phyloP scores from a whole-genome alignment of 2,888 invertebrate genomes.

The Drosophila flavopinicola region DNA sequence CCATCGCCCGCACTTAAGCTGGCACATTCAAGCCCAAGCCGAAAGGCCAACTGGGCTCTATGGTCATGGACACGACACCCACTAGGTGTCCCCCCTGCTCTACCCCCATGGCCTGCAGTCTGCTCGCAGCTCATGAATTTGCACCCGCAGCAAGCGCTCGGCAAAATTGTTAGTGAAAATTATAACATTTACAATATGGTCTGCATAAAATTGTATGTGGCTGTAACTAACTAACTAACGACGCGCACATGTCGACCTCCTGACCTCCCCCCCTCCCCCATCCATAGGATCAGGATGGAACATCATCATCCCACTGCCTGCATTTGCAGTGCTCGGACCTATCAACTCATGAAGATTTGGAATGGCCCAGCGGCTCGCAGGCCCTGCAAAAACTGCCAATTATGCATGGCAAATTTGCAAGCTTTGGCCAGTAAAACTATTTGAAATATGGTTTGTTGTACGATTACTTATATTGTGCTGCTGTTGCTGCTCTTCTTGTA shows the following conservation, averaged over 20 bases:
- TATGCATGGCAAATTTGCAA: conserved; percentile 64
- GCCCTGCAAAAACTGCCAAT: conserved; percentile 61
- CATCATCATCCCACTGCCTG: background rate
- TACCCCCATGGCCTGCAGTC: background rate
- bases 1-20: background rate
- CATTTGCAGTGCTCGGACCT: conserved; percentile 11
- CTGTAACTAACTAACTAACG: conserved; percentile 77
- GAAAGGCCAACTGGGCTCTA: conserved; percentile 26
- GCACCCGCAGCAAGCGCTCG: conserved; percentile 29
- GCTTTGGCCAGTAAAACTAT: conserved; percentile 47
- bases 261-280: no score
- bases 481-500: conserved; percentile 8
- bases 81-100: background rate
- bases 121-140: conserved; percentile 35
- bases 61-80: conserved; percentile 18
- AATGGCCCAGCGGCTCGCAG: conserved; percentile 27
- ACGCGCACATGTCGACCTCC: conserved; percentile 62
- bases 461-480: conserved; percentile 5
- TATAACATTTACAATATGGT: conserved; percentile 78
- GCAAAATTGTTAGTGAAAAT: conserved; percentile 74
- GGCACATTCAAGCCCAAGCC: conserved; percentile 21
- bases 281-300: no score
- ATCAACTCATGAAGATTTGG: conserved; percentile 46
- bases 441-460: conserved; percentile 28
- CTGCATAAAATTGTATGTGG: conserved; percentile 75